A percentile compares a stretch with the other conserved stretches of the same genome.
These are phyloP conservation scores for Pheosia gnoma DNA, from an alignment of 2,888 invertebrate species.

Conservation along the genomic window DNA sequence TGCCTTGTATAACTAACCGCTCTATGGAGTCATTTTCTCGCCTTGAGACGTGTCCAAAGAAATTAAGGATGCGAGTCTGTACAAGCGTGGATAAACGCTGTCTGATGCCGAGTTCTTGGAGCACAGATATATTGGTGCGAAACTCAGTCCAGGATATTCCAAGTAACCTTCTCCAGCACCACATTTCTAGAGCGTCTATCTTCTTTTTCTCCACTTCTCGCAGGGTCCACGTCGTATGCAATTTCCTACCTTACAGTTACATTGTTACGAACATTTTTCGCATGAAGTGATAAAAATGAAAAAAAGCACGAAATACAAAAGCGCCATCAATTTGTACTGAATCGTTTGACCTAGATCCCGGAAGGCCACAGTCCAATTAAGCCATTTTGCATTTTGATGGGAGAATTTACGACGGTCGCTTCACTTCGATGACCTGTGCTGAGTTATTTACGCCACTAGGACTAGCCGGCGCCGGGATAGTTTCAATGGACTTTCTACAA, in stretches of 20 bases:
- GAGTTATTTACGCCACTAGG: constrained; percentile 64
- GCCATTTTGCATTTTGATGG: constrained; percentile 83
- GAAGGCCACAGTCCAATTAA: constrained; percentile 81
- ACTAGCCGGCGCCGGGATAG: neutral
- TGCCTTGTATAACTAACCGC: too few relatives aligned
- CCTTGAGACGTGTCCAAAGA: too few relatives aligned
- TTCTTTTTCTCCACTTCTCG: too few relatives aligned
- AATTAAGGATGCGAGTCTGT: too few relatives aligned
- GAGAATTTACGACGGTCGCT: constrained; percentile 78
- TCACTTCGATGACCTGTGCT: constrained; percentile 60
- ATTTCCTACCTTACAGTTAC: neutral
- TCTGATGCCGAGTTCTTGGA: too few relatives aligned
- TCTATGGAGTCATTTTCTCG: too few relatives aligned
- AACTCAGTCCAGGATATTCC: too few relatives aligned
- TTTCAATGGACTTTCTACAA: constrained; percentile 8
- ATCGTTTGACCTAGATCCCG: constrained; percentile 77
- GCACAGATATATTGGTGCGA: too few relatives aligned
- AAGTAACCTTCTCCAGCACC: too few relatives aligned
- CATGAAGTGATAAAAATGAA: constrained; percentile 51
- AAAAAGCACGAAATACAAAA: constrained; percentile 64
- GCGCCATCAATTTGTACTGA: constrained; percentile 77
- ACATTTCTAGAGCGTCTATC: too few relatives aligned
- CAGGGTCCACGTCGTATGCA: neutral
- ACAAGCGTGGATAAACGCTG: too few relatives aligned
- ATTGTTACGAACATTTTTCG: constrained; percentile 16